Percentiles rank a stretch among this genome's conserved stretches.
These are phyloP conservation scores for Oxygymnocypris stewartii DNA, from an alignment of 2,113 vertebrate genomes.

Conservation along the genomic window DNA sequence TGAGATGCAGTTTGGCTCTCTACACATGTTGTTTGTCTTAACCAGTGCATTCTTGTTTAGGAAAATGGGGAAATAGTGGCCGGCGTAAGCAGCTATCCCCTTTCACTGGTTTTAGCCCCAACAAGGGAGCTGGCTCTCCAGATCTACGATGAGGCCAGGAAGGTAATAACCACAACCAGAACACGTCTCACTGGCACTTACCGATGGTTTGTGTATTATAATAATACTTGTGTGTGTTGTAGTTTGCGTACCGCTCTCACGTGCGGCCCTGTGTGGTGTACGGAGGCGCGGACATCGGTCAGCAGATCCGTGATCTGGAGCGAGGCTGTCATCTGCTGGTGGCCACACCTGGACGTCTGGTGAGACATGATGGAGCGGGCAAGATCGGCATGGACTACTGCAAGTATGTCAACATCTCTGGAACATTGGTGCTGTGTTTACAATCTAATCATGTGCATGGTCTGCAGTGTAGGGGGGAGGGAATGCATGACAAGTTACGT, in stretches of 20 bases:
- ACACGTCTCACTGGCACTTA: too few species aligned
- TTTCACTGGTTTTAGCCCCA: slow-evolving; percentile 92
- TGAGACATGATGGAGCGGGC: slow-evolving; percentile 98
- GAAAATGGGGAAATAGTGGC: slow-evolving; percentile 93
- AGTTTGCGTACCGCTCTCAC: slow-evolving; percentile 95
- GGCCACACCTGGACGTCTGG: slow-evolving; percentile 92
- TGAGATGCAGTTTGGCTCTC: not conserved
- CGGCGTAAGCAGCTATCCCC: slow-evolving; percentile 95
- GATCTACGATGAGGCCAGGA: slow-evolving; percentile 96
- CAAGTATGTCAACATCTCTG: slow-evolving; percentile 78
- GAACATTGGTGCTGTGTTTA: too few species aligned
- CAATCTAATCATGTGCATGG: too few species aligned
- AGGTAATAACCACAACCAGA: slow-evolving; percentile 73
- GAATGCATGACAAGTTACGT: too few species aligned
- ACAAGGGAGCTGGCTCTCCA: slow-evolving; percentile 95
- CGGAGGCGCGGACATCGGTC: slow-evolving; percentile 95
- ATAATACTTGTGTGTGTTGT: not conserved
- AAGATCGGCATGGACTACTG: slow-evolving; percentile 96
- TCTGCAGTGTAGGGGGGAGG: too few species aligned
- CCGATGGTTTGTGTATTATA: too few species aligned
- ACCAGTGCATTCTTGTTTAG: slow-evolving; percentile 59
- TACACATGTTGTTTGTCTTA: fast-evolving
- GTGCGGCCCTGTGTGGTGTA: slow-evolving; percentile 98
- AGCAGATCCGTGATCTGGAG: slow-evolving; percentile 95
- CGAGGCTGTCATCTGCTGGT: slow-evolving; percentile 95